Evolutionary conservation across 2,113 vertebrate genomes (phyloP).

Genomic region (Pavo muticus): DNA sequence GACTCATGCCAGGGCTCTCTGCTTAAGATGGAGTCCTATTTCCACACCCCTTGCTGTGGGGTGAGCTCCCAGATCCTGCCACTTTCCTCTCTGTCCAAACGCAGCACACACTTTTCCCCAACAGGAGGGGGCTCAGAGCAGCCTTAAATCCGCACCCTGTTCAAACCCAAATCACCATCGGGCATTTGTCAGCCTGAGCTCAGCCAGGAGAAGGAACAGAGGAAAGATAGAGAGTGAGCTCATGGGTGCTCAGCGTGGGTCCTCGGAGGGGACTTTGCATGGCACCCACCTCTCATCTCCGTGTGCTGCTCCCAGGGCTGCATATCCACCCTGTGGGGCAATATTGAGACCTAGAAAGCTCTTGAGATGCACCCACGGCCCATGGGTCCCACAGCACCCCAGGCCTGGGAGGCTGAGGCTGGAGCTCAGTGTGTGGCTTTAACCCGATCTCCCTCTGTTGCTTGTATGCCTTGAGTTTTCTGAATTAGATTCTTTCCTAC

Average conservation of each 20-base stretch:
- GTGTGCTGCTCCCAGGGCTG: neutral
- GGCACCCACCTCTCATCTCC: no score
- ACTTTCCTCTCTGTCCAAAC: neutral
- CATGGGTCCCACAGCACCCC: accelerated
- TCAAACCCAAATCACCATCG: accelerated
- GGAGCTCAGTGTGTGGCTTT: accelerated
- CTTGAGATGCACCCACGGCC: neutral
- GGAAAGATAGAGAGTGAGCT: neutral
- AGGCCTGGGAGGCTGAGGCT: neutral
- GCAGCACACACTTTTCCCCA: accelerated
- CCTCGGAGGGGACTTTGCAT: accelerated
- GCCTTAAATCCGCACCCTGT: neutral
- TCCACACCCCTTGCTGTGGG: neutral
- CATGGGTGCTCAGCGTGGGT: neutral
- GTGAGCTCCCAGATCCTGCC: neutral
- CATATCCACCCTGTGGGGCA: accelerated
- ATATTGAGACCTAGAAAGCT: neutral
- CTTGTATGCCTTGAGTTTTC: neutral
- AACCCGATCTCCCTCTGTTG: neutral
- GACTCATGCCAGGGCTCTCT: neutral
- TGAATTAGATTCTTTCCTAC: no score
- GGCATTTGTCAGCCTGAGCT: accelerated
- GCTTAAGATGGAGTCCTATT: neutral
- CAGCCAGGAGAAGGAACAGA: neutral
- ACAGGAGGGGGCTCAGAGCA: neutral